These are phyloP conservation scores for Melanostigma gelatinosum DNA, from an alignment of 2,113 vertebrate species.

Conservation along the genomic window DNA sequence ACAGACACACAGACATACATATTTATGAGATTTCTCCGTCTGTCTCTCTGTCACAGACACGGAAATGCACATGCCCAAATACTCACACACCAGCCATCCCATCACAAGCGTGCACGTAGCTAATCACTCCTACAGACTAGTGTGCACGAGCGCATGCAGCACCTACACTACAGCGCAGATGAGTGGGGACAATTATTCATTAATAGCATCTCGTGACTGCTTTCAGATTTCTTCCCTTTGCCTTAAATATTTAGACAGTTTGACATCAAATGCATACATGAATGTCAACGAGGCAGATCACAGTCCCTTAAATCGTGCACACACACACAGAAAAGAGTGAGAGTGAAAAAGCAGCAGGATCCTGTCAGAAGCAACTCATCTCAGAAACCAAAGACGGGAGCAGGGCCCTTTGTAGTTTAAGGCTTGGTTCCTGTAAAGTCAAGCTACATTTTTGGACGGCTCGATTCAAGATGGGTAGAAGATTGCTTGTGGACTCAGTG, in stretches of 20 bases:
- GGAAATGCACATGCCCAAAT: neutral
- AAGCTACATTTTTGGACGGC: conserved; percentile 37
- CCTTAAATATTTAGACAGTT: conserved; percentile 80
- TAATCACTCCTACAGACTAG: conserved; percentile 36
- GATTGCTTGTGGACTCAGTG: conserved; percentile 36
- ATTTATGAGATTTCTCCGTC: conserved; percentile 40
- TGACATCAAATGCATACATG: conserved; percentile 81
- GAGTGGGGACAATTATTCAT: conserved; percentile 67
- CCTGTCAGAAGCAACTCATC: conserved; percentile 42
- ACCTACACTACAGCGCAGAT: conserved; percentile 21
- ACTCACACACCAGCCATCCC: conserved; percentile 1
- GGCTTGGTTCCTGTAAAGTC: conserved; percentile 35
- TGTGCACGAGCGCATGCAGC: conserved; percentile 32
- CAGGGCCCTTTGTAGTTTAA: conserved; percentile 28
- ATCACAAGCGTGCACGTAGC: conserved; percentile 1
- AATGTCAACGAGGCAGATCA: conserved; percentile 74
- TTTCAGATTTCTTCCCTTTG: conserved; percentile 65
- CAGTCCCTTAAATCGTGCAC: conserved; percentile 39
- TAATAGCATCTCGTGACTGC: conserved; percentile 56
- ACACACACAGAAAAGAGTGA: conserved; percentile 5
- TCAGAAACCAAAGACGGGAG: conserved; percentile 39
- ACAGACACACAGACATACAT: conserved; percentile 17
- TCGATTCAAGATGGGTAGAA: conserved; percentile 32
- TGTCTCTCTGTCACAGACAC: neutral
- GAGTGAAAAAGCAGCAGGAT: conserved; percentile 31